Evolutionary conservation across 2,113 vertebrate genomes (phyloP).

Genomic region (Pogona vitticeps): DNA sequence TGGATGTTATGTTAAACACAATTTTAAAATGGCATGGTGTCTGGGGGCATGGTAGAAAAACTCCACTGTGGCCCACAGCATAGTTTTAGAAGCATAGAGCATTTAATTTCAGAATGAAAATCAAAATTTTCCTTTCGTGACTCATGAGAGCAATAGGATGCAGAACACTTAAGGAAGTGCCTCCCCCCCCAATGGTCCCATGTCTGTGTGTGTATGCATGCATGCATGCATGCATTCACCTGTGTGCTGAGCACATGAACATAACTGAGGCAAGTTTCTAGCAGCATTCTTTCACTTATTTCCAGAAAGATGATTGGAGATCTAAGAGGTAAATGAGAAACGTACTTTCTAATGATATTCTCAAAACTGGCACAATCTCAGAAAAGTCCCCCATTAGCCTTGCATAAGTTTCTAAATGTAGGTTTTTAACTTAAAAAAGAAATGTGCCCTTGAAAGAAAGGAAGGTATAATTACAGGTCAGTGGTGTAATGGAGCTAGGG

Average conservation of each 20-base stretch:
- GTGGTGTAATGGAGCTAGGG: no score
- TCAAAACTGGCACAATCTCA: slow-evolving; percentile 2
- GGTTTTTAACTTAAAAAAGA: rapidly evolving
- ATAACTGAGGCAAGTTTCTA: slow-evolving; percentile 25
- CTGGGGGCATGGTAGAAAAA: no score
- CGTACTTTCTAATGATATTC: slow-evolving; percentile 8
- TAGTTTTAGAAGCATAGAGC: no score
- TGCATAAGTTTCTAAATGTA: slow-evolving; percentile 45
- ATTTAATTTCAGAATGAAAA: no score
- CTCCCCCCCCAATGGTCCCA: no score
- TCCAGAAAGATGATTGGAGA: slow-evolving; percentile 38
- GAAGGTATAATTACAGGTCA: not conserved
- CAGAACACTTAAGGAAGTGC: no score
- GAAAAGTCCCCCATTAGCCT: slow-evolving; percentile 8
- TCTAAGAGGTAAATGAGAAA: slow-evolving; percentile 38
- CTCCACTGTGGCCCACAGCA: no score
- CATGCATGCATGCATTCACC: no score
- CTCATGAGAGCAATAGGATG: not conserved
- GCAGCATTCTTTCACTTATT: slow-evolving; percentile 27
- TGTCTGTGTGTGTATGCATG: not conserved
- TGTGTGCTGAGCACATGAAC: not conserved
- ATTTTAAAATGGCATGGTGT: no score
- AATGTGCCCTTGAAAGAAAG: not conserved
- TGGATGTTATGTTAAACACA: no score
- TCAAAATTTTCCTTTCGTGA: no score